Evolutionary conservation across 2,888 invertebrate species (phyloP), one percentile per base, ranked within the genome.

Genomic region (Caradrina kadenii): DNA sequence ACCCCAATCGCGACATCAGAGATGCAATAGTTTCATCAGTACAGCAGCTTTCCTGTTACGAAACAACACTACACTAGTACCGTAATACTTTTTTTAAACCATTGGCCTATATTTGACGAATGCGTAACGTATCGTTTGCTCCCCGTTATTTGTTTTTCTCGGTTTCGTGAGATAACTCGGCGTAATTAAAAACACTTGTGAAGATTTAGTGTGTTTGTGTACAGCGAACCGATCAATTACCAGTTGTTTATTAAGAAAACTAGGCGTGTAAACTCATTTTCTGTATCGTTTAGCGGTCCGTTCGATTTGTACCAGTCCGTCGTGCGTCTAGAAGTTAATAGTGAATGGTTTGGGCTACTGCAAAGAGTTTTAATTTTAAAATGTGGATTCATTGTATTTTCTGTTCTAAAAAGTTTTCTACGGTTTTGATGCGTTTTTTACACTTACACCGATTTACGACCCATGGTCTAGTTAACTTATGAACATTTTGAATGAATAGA

Each of bases 61-160:
- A 76, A 87, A 87, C 70, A 73, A 62, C 73, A 76, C 62, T 70
- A 76, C 73, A 74, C 76, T 67, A 72, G 80, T 76, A 74, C 70
- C 64, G 78, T 72, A 69, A 76, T 69, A 85, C 82, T 86, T 83
- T 87, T 76, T 88, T 86, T 84, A 86, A 84, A 82, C 83, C 79
- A 84, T 79, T 86, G 86, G 82, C 87, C 87, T 87, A 87, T 86
- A 87, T 89, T 76, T 78, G 79, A 79, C 72, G 66, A 76, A 75
- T 76, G 76, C 70, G 81, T 73, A 73, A 80, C 70, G 78, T 82
- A 81, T 79, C 75, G 81, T 72, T 65, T 73, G 72, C 76, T 73
- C 55, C 55, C 76, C 68, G 78, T 78, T 81, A 81, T 80, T 83
- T 78, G 67, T 71, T 82, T 78, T 75, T 74, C 73, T 59, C 45